These are phyloP conservation scores for Adela reaumurella DNA, from an alignment of 2,888 invertebrate genomes.

Conservation along the genomic window DNA sequence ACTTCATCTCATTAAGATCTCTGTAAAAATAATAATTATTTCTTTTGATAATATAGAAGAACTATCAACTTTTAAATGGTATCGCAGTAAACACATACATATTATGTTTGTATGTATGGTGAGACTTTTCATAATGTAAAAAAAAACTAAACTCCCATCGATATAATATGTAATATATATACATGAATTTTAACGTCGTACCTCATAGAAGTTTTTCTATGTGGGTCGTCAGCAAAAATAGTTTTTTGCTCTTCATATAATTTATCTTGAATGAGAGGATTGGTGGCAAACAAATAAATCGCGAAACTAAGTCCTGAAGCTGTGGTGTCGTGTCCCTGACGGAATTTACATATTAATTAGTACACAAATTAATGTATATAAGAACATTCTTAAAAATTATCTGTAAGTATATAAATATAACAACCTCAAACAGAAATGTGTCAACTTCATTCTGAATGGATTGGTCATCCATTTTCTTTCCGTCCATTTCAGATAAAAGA, in stretches of 20 bases:
- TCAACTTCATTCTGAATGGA: constrained; percentile 68
- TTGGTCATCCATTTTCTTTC: constrained; percentile 52
- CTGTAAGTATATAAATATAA: neutral
- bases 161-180: neutral
- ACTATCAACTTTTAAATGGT: constrained; percentile 1
- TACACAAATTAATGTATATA: no score
- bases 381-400: no score
- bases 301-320: constrained; percentile 11
- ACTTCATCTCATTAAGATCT: constrained; percentile 11
- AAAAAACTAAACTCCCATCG: no score
- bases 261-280: constrained; percentile 11
- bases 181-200: constrained; percentile 3
- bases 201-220: neutral
- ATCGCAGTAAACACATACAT: no score
- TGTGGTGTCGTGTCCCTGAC: constrained; percentile 13
- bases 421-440: constrained; percentile 70
- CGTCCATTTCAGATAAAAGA: constrained; percentile 57
- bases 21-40: constrained; percentile 3
- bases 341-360: no score
- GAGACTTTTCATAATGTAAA: no score
- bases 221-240: constrained; percentile 5
- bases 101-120: no score
- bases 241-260: constrained; percentile 7
- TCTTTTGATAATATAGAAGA: constrained; percentile 1
- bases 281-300: constrained; percentile 7